Base-by-base conservation (phyloP, 2,113 vertebrate species). In the Scytalopus superciliaris region DNA sequence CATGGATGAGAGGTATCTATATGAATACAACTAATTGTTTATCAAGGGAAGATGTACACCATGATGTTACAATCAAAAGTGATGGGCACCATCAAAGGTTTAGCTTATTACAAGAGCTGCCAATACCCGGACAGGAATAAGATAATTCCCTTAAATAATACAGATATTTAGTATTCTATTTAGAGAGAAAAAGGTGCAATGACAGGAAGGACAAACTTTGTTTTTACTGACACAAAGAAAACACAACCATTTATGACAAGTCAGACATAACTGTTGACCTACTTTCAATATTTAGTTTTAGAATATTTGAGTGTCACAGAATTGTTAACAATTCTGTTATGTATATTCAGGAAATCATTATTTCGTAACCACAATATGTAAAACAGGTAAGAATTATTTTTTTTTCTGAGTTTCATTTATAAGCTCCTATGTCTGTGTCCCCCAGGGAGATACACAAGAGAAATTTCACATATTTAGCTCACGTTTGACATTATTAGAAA, bases 21-120 rank as follows among this genome's bases (percentile, higher is more conserved):
- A 70, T 84, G 89, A 97, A 92, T 91, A 92, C 94, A 96, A 77
- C 63, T 97, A 97, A 97, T 96, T 96, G 96, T 75, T 79, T 94
- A 83, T 68, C 79, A 50, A 10, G 86, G 93, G 95, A 89, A 96
- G 90, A 95, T 73, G 64, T 82, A 57, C 22, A 79, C 56, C 56
- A 14, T 93, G 92, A 89, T 8, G 10, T 87, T 95, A 86, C 83
- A 84, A 93, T 97, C 93, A 96, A 91, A 97, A 90, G 37, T 94
- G 82, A 93, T 84, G 59, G 72, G n/a, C 82, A 72, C 96, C 35
- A 63, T 95, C 8, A 6, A 89, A 96, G 75, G 60, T 72, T 96
- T 96, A 86, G 55, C 52, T 86, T 86, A 89, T 81, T 90, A 35
- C 35, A 92, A 84, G 77, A 77, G 45, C 60, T 95, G 87, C 60